Conservation (phyloP, 2,113 vertebrate genomes). For the Hemibagrus wyckioides region DNA sequence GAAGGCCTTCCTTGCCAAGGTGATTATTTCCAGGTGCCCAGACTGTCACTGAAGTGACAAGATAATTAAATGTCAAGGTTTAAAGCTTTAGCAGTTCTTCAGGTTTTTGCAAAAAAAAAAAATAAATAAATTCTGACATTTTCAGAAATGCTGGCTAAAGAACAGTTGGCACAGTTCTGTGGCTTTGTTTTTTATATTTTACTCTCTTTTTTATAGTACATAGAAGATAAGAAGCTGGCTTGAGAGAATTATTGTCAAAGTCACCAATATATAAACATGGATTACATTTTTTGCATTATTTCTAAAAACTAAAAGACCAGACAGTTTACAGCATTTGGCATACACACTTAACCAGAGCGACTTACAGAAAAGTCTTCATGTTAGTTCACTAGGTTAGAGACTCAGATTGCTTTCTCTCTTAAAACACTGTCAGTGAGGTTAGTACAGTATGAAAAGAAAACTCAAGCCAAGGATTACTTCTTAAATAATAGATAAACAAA, state of each 20-base stretch:
- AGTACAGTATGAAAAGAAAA: not conserved
- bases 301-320: not conserved
- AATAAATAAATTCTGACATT: not conserved
- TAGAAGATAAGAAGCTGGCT: not conserved
- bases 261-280: not conserved
- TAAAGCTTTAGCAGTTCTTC: not conserved
- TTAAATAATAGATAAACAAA: not conserved
- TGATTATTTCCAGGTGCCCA: slow-evolving; percentile 1
- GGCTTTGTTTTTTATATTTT: not conserved
- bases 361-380: not conserved
- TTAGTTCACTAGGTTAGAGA: not conserved
- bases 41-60: not conserved
- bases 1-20: not conserved
- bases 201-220: not conserved
- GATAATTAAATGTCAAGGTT: slow-evolving; percentile 8
- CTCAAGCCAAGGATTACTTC: not conserved
- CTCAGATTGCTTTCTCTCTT: not conserved
- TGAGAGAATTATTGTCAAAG: not conserved
- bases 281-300: not conserved
- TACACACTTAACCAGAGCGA: not conserved
- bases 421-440: not conserved
- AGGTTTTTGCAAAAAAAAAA: not conserved
- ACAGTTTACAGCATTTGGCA: not conserved
- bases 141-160: not conserved
- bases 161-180: not conserved